A percentile compares a stretch with the other conserved stretches of the same genome.
Conservation (phyloP, 2,888 invertebrate genomes). For the Mylabris sibirica region DNA sequence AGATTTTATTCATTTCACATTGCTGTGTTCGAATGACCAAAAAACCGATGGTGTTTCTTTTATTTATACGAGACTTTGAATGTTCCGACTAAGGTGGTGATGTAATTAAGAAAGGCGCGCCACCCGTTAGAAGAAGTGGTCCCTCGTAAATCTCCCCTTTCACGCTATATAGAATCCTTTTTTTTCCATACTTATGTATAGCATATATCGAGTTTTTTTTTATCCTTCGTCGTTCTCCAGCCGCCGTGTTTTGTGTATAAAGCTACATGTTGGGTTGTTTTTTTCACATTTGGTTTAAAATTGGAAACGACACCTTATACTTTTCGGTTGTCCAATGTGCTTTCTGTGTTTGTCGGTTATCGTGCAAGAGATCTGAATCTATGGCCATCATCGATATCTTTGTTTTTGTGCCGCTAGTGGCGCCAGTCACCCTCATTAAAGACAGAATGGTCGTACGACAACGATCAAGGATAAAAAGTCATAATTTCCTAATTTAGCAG, state of each 20-base stretch:
- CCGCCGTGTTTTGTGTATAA: constrained; percentile 5
- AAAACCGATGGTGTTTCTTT: constrained; percentile 57
- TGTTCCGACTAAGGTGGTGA: constrained; percentile 60
- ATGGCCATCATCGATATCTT: constrained; percentile 59
- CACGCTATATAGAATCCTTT: constrained; percentile 50
- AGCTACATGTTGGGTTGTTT: constrained; percentile 18
- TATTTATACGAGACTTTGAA: constrained; percentile 59
- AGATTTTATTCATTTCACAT: constrained; percentile 40
- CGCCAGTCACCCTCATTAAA: constrained; percentile 60
- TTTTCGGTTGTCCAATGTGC: constrained; percentile 55
- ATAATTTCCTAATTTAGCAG: constrained; percentile 21
- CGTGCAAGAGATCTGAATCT: constrained; percentile 61
- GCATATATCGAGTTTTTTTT: constrained; percentile 18
- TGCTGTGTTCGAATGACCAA: constrained; percentile 43
- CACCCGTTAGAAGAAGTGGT: constrained; percentile 59
- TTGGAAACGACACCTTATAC: constrained; percentile 53
- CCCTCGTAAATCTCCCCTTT: constrained; percentile 60
- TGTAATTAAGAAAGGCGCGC: constrained; percentile 61
- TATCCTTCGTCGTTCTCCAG: constrained; percentile 26
- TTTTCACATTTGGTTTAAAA: constrained; percentile 29
- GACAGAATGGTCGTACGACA: constrained; percentile 44
- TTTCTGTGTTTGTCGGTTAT: constrained; percentile 57
- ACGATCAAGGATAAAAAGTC: constrained; percentile 23
- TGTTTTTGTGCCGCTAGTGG: constrained; percentile 58
- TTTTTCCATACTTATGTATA: constrained; percentile 31